A percentile compares a stretch with the other conserved stretches of the same genome.
These are phyloP conservation scores for Pangasius larnaudii DNA, from an alignment of 2,797 vertebrate species.

Conservation along the genomic window DNA sequence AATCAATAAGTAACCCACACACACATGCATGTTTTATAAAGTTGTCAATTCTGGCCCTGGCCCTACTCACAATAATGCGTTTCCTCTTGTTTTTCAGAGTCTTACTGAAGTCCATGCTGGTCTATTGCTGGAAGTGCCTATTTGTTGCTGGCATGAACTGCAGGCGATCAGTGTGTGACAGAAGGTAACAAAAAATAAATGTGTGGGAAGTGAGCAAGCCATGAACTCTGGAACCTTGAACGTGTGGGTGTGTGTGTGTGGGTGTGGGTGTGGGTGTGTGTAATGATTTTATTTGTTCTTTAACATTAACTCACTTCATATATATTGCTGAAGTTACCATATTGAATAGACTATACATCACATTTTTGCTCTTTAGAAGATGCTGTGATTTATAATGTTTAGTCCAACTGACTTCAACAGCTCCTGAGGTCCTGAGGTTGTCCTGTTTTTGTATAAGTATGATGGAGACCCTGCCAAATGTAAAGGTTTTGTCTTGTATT, in stretches of 20 bases:
- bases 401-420: background rate
- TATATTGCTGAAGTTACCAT: background rate
- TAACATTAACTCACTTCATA: conserved; percentile 20
- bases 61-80: conserved; percentile 31
- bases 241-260: background rate
- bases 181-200: background rate
- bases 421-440: background rate
- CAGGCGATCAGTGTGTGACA: background rate
- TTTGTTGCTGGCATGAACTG: background rate
- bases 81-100: conserved; percentile 21
- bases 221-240: conserved; percentile 14
- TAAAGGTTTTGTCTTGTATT: background rate
- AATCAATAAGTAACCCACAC: too few relatives aligned
- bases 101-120: conserved; percentile 11
- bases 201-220: background rate
- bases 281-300: background rate
- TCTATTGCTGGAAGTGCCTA: background rate
- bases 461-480: background rate
- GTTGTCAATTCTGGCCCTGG: background rate
- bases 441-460: background rate
- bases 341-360: background rate
- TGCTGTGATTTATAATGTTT: background rate
- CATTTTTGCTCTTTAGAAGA: background rate
- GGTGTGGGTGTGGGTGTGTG: conserved; percentile 5
- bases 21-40: background rate